Conservation (phyloP, 92 coral and sea anemone genomes). For the Zoanthus gigantus region DNA sequence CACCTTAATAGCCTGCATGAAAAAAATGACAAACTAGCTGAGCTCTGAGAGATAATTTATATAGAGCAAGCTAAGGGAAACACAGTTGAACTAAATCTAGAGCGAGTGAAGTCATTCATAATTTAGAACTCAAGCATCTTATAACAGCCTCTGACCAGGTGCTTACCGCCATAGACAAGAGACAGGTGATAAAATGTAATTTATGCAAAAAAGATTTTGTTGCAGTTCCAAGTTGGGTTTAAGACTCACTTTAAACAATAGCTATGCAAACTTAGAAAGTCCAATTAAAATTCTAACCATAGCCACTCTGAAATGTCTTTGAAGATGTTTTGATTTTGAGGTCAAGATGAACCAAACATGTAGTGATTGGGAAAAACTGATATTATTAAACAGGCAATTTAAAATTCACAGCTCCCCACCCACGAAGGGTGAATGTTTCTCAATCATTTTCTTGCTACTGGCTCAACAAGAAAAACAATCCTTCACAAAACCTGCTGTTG, state of each 20-base stretch:
- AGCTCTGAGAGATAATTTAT: constrained; percentile 4
- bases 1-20: constrained; percentile 38
- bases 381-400: constrained; percentile 2
- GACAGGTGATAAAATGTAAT: constrained; percentile 44
- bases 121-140: constrained; percentile 44
- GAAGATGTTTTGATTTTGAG: constrained; percentile 27
- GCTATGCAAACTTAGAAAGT: background rate
- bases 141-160: constrained; percentile 47
- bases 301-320: background rate
- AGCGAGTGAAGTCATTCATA: constrained; percentile 46
- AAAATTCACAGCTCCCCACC: constrained; percentile 28
- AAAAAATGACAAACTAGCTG: constrained; percentile 11
- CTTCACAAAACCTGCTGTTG: constrained; percentile 20
- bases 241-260: background rate
- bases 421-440: constrained; percentile 8
- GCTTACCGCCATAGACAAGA: constrained; percentile 5
- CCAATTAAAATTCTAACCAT: background rate
- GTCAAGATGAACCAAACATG: constrained; percentile 27
- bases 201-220: constrained; percentile 28
- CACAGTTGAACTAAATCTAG: constrained; percentile 22
- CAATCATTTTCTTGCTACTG: background rate
- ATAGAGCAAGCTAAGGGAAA: constrained; percentile 12
- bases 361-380: background rate
- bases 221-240: constrained; percentile 12
- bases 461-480: constrained; percentile 35